Conservation (phyloP, 2,113 vertebrate genomes). For the Planiliza haematocheilus region DNA sequence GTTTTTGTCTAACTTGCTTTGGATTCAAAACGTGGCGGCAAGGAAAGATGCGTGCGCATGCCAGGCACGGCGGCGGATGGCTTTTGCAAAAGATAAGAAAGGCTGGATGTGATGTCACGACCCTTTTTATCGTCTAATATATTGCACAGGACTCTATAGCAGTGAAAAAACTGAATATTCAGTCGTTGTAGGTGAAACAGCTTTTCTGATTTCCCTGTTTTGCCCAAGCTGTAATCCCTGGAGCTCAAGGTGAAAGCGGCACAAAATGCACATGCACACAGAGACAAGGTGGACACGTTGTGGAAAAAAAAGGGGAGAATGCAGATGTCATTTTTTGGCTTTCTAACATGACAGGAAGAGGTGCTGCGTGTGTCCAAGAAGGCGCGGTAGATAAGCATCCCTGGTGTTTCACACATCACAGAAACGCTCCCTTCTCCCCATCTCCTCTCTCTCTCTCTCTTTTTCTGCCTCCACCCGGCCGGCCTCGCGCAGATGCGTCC, state of each 20-base stretch:
- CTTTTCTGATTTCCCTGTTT: neutral
- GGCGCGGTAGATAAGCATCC: slow-evolving; percentile 5
- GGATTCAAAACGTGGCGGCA: slow-evolving; percentile 6
- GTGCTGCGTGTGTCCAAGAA: neutral
- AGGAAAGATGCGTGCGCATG: neutral
- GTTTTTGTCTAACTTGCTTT: slow-evolving; percentile 10
- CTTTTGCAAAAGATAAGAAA: slow-evolving; percentile 9
- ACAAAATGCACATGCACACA: neutral
- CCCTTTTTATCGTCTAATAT: slow-evolving; percentile 24
- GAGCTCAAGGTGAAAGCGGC: slow-evolving; percentile 3
- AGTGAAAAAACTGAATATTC: neutral
- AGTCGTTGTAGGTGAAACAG: neutral
- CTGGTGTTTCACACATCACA: slow-evolving; percentile 50
- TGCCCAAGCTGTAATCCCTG: neutral
- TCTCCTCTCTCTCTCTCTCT: no score
- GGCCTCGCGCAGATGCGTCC: no score
- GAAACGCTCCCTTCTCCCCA: neutral
- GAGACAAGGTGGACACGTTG: neutral
- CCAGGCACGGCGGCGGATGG: slow-evolving; percentile 12
- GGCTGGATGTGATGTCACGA: slow-evolving; percentile 4
- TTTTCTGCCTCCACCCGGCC: no score
- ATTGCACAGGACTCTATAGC: neutral
- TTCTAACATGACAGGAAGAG: neutral
- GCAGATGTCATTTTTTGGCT: slow-evolving; percentile 5
- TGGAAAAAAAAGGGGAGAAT: neutral